Conservation (phyloP, 2,797 vertebrate species). For the Anomalospiza imberbis region DNA sequence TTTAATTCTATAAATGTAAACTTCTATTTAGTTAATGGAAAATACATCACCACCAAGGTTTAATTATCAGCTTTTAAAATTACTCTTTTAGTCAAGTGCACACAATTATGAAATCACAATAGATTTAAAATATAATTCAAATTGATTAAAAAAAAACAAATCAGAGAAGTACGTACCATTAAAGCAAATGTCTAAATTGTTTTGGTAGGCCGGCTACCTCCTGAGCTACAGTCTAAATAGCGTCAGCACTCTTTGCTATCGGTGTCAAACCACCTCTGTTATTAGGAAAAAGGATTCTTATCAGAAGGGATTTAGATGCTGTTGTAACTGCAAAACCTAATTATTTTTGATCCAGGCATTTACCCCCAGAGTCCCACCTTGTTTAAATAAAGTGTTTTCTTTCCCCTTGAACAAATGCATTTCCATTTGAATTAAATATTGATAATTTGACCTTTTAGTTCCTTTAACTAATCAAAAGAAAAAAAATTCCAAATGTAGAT, state of each 20-base stretch:
- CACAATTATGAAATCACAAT: constrained; percentile 54
- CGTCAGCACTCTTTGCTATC: neutral
- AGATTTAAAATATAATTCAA: constrained; percentile 57
- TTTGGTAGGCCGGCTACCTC: neutral
- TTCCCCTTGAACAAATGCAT: constrained; percentile 74
- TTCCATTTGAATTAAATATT: constrained; percentile 84
- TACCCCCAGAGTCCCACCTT: constrained; percentile 59
- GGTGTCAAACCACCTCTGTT: constrained; percentile 48
- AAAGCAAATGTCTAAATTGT: constrained; percentile 28
- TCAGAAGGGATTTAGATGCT: constrained; percentile 59
- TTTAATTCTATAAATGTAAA: constrained; percentile 67
- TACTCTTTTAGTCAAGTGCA: constrained; percentile 31
- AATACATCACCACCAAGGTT: constrained; percentile 37
- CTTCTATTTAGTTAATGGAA: constrained; percentile 66
- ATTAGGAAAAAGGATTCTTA: constrained; percentile 67
- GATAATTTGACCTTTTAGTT: constrained; percentile 84
- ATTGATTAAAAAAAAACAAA: constrained; percentile 33
- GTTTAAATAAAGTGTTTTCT: constrained; percentile 75
- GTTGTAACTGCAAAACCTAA: constrained; percentile 65
- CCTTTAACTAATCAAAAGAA: constrained; percentile 81
- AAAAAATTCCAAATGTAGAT: constrained; percentile 75
- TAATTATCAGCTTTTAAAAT: constrained; percentile 60
- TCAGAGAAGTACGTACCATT: constrained; percentile 10
- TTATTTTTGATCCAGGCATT: constrained; percentile 71
- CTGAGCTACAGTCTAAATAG: neutral